phyloP scores from a whole-genome alignment of 1,140 invertebrate genomes.

The Heterodera carotae region DNA sequence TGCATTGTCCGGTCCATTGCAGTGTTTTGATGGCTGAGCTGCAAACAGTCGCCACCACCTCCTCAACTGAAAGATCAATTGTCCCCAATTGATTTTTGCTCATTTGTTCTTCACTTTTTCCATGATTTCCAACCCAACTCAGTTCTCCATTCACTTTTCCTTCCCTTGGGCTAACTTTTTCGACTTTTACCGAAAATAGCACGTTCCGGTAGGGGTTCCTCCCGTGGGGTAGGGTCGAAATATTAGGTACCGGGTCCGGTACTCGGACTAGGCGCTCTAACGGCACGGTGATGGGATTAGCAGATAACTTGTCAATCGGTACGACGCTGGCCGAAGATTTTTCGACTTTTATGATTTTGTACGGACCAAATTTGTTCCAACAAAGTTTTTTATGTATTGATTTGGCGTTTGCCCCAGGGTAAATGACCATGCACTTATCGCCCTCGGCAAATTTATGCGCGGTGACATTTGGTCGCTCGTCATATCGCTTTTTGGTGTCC shows the following conservation, averaged over 20 bases:
- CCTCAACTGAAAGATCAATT: background rate
- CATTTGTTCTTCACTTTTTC: background rate
- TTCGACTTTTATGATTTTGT: background rate
- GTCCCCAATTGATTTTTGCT: background rate
- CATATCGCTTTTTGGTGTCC: background rate
- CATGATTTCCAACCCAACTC: background rate
- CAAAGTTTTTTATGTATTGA: background rate
- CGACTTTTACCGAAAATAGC: background rate
- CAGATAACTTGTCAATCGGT: background rate
- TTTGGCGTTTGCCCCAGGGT: background rate
- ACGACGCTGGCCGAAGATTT: conserved; percentile 3
- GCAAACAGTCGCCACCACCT: background rate
- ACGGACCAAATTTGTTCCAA: conserved; percentile 9
- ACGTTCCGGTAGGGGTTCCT: conserved; percentile 11
- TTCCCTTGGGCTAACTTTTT: background rate
- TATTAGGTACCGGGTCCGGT: background rate
- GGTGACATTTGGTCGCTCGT: background rate
- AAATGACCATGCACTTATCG: conserved; percentile 17
- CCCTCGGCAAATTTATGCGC: conserved; percentile 4
- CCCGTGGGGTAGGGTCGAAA: background rate
- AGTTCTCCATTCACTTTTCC: background rate
- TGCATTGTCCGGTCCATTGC: background rate
- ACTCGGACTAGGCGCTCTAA: conserved; percentile 2
- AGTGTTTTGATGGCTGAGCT: background rate
- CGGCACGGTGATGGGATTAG: background rate